phyloP scores from a whole-genome alignment of 1,140 invertebrate species.

The Geopemphigus sp. region DNA sequence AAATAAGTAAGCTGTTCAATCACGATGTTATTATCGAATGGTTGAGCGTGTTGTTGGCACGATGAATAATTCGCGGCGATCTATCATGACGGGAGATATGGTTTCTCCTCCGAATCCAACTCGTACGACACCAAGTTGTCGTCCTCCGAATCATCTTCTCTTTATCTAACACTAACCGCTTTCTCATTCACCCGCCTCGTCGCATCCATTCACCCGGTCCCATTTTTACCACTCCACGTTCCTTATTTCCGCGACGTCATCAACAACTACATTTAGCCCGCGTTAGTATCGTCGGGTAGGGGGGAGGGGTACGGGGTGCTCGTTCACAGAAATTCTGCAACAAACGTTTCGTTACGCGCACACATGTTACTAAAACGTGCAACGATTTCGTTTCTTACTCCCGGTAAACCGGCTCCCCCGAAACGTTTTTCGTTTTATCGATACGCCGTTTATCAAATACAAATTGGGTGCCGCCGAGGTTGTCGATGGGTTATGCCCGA shows the following conservation, averaged over 20 bases:
- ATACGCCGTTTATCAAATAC: too few species aligned
- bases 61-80: slow-evolving; percentile 39
- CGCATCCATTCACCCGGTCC: neutral
- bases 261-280: too few species aligned
- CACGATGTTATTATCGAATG: slow-evolving; percentile 41
- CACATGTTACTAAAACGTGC: neutral
- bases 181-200: neutral
- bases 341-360: neutral
- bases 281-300: too few species aligned
- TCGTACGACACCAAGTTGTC: neutral
- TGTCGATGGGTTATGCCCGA: too few species aligned
- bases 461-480: too few species aligned
- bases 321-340: neutral
- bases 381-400: too few species aligned
- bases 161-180: too few species aligned
- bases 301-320: too few species aligned
- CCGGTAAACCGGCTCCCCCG: too few species aligned
- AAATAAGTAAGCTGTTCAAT: slow-evolving; percentile 44
- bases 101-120: neutral
- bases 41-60: slow-evolving; percentile 38
- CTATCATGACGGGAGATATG: slow-evolving; percentile 30
- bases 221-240: neutral
- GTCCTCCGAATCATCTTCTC: neutral
- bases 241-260: too few species aligned
- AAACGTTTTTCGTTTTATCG: too few species aligned